These are phyloP conservation scores for Drosophila maculinotata DNA, from an alignment of 2,888 invertebrate genomes.

Conservation along the genomic window DNA sequence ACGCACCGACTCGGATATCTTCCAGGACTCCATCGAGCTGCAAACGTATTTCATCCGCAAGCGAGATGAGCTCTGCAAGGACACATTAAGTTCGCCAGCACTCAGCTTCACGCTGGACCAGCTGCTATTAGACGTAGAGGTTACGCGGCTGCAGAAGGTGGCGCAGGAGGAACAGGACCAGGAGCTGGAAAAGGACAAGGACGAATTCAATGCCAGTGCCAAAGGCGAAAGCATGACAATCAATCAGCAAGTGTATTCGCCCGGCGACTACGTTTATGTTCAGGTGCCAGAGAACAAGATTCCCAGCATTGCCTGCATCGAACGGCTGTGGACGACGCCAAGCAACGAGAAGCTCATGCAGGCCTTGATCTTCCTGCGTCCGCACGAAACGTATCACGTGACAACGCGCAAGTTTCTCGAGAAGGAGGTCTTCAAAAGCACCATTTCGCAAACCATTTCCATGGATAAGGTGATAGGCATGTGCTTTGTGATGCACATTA, in stretches of 20 bases:
- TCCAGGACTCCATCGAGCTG: slow-evolving; percentile 97
- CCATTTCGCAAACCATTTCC: slow-evolving; percentile 93
- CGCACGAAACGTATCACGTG: slow-evolving; percentile 98
- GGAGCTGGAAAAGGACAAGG: slow-evolving; percentile 86
- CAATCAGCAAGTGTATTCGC: slow-evolving; percentile 91
- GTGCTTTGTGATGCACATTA: slow-evolving; percentile 97
- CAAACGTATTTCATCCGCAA: slow-evolving; percentile 95
- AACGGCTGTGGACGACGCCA: slow-evolving; percentile 94
- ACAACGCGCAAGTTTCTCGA: slow-evolving; percentile 97
- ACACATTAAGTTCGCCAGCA: slow-evolving; percentile 94
- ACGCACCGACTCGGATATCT: slow-evolving; percentile 96
- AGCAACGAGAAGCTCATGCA: slow-evolving; percentile 94
- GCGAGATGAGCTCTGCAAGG: slow-evolving; percentile 90
- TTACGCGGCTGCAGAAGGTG: slow-evolving; percentile 90
- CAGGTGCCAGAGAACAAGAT: slow-evolving; percentile 87
- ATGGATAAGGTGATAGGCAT: slow-evolving; percentile 94
- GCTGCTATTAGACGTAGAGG: slow-evolving; percentile 90
- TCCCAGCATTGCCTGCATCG: slow-evolving; percentile 93
- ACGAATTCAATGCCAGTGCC: slow-evolving; percentile 84
- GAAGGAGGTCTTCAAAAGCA: slow-evolving; percentile 97
- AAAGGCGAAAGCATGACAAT: slow-evolving; percentile 89
- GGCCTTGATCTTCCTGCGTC: slow-evolving; percentile 96
- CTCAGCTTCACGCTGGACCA: slow-evolving; percentile 92
- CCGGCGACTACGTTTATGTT: slow-evolving; percentile 97
- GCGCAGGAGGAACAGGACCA: slow-evolving; percentile 92